A percentile compares a stretch with the other conserved stretches of the same genome.
phyloP scores from a whole-genome alignment of 2,797 vertebrate species.

The Semaprochilodus insignis region DNA sequence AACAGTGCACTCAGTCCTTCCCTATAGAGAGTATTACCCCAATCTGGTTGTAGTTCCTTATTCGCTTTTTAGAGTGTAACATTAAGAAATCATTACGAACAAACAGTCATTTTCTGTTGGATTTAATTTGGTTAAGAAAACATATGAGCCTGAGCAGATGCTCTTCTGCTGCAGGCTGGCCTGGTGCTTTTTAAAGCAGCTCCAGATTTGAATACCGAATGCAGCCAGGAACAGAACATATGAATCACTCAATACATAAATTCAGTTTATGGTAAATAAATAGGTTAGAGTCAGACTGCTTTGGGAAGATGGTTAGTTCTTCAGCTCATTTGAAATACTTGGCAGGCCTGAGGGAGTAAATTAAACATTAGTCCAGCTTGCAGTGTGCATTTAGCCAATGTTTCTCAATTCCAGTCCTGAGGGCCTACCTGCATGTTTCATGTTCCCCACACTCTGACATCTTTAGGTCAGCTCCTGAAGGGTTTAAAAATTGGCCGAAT shows the following conservation, averaged over 20 bases:
- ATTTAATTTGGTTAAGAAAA: neutral
- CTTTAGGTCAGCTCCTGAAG: neutral
- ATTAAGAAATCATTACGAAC: neutral
- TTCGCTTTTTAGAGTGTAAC: neutral
- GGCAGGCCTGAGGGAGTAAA: neutral
- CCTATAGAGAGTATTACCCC: neutral
- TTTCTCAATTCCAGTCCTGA: neutral
- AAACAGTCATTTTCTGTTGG: neutral
- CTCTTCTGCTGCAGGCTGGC: neutral
- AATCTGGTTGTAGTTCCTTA: neutral
- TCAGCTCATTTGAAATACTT: neutral
- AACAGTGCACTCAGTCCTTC: neutral
- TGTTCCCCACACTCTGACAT: neutral
- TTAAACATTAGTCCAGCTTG: neutral
- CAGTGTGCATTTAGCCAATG: neutral
- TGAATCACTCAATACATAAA: neutral
- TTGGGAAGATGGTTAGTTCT: neutral
- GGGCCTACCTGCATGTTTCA: neutral
- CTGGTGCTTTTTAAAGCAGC: neutral
- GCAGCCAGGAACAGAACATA: neutral
- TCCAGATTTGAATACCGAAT: neutral
- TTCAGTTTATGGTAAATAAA: neutral
- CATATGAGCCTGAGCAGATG: neutral
- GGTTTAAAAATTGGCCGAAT: neutral
- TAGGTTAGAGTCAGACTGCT: neutral